Conservation (phyloP, 2,888 invertebrate genomes). For the Andrena dorsata region DNA sequence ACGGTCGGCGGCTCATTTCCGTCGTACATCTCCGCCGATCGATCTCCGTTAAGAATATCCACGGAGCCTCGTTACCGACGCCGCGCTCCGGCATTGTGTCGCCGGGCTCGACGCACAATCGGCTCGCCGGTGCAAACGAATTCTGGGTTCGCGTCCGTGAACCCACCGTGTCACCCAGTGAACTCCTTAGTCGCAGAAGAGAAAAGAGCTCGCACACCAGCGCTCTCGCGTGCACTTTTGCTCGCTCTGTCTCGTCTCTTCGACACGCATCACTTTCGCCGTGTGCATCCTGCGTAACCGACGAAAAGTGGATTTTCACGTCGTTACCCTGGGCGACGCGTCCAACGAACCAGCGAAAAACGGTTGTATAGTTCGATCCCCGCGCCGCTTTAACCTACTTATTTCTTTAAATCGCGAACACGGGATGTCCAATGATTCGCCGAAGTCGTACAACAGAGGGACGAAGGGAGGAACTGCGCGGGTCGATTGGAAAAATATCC, state of each 20-base stretch:
- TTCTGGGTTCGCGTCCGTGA: conserved; percentile 5
- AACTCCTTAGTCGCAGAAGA: conserved; percentile 47
- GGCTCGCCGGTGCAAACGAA: conserved; percentile 1
- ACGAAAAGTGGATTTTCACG: conserved; percentile 73
- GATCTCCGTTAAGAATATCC: not conserved
- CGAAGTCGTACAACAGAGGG: not conserved
- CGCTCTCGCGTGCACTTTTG: conserved; percentile 42
- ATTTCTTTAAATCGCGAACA: too few relatives aligned
- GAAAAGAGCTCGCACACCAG: conserved; percentile 43
- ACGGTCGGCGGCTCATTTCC: conserved; percentile 24
- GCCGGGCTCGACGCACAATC: not conserved
- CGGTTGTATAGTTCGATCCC: not conserved
- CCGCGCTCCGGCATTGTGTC: not conserved
- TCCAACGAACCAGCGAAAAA: conserved; percentile 27
- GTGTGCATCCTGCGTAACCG: conserved; percentile 77
- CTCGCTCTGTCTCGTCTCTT: conserved; percentile 52
- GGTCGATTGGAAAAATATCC: not conserved
- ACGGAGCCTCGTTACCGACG: not conserved
- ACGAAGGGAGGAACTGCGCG: too few relatives aligned
- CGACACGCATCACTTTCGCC: conserved; percentile 81
- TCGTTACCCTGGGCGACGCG: conserved; percentile 69
- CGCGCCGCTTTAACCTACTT: conserved; percentile 1
- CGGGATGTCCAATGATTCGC: not conserved
- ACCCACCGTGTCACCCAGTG: conserved; percentile 26
- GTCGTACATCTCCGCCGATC: conserved; percentile 2